Evolutionary conservation across 2,888 invertebrate species (phyloP).

Genomic region (Mythimna ferrago): DNA sequence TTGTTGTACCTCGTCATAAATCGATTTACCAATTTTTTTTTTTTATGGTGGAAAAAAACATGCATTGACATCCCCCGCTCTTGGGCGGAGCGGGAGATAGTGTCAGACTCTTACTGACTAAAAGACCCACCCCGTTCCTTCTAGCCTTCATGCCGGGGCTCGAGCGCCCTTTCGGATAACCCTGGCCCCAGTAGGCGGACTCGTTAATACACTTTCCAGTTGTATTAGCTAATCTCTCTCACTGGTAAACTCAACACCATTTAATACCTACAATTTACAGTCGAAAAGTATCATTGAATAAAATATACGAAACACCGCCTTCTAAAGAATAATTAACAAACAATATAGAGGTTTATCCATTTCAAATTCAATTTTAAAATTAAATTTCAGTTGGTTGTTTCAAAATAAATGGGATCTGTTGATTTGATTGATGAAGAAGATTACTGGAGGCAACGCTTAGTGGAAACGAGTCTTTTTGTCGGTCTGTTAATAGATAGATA

Average conservation of each 20-base stretch:
- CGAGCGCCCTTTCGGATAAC: too few relatives aligned
- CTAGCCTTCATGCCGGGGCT: too few relatives aligned
- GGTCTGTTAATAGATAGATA: conserved; percentile 36
- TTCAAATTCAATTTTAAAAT: conserved; percentile 56
- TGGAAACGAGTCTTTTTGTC: conserved; percentile 42
- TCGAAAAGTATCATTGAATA: conserved; percentile 20
- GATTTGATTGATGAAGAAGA: conserved; percentile 61
- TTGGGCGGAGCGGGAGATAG: too few relatives aligned
- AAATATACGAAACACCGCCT: conserved; percentile 10
- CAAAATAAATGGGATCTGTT: conserved; percentile 56
- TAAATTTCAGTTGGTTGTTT: conserved; percentile 41
- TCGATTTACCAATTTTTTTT: too few relatives aligned
- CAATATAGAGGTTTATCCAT: conserved; percentile 36
- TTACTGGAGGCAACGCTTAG: conserved; percentile 43
- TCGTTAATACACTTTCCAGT: neutral
- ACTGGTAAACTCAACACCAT: neutral
- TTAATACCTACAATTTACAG: conserved; percentile 4
- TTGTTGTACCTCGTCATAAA: too few relatives aligned
- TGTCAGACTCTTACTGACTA: too few relatives aligned
- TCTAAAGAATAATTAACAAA: conserved; percentile 43
- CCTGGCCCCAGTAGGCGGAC: too few relatives aligned
- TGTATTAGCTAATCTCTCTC: neutral
- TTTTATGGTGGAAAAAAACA: too few relatives aligned
- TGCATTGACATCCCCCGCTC: too few relatives aligned
- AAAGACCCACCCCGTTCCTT: too few relatives aligned